phyloP scores from a whole-genome alignment of 2,113 vertebrate genomes.

The Podarcis cretensis region DNA sequence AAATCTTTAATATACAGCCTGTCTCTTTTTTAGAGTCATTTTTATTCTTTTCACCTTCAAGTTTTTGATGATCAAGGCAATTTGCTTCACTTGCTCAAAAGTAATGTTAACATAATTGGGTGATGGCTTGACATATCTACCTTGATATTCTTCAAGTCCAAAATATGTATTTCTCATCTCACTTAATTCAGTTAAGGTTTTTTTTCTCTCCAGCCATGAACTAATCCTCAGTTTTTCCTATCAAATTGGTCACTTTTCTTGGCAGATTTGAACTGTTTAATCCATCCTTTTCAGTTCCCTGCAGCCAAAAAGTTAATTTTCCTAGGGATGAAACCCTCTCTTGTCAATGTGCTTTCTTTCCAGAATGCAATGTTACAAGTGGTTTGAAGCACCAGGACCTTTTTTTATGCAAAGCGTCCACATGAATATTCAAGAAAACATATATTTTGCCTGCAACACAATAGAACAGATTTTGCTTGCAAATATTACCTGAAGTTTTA shows the following conservation, averaged over 20 bases:
- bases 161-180: conserved; percentile 13
- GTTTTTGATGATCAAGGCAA: conserved; percentile 14
- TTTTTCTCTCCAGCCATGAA: background rate
- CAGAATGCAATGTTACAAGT: background rate
- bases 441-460: too few relatives aligned
- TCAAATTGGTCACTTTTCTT: conserved; percentile 6
- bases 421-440: background rate
- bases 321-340: background rate
- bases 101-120: background rate
- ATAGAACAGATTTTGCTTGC: background rate
- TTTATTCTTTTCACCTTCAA: conserved; percentile 32
- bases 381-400: background rate
- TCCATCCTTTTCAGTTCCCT: background rate
- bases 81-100: conserved; percentile 29
- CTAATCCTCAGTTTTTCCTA: background rate
- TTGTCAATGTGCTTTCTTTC: background rate
- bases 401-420: background rate
- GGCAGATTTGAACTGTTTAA: background rate
- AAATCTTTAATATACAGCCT: conserved; percentile 22
- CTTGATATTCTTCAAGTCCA: conserved; percentile 4
- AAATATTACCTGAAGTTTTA: background rate
- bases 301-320: background rate
- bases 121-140: conserved; percentile 13
- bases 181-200: conserved; percentile 2
- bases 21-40: conserved; percentile 3